Conservation (phyloP, 2,888 invertebrate species). For the Torymus texanus region DNA sequence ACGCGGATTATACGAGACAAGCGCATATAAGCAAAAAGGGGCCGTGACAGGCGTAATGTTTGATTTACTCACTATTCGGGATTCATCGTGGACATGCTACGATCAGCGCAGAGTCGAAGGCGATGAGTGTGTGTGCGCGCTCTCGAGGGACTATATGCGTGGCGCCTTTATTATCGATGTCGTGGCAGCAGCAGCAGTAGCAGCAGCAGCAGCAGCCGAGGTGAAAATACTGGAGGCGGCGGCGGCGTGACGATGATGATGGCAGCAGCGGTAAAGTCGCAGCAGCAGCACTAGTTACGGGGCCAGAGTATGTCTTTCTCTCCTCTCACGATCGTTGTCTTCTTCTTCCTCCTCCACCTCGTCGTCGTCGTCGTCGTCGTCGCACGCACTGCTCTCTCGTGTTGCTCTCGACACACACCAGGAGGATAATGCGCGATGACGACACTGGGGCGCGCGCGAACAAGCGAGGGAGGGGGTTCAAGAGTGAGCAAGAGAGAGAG, state of each 20-base stretch:
- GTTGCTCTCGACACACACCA: background rate
- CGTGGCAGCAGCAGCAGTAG: constrained; percentile 50
- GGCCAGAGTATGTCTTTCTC: background rate
- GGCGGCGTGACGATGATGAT: background rate
- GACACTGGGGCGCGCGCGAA: constrained; percentile 29
- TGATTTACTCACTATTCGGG: constrained; percentile 75
- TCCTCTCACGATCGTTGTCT: background rate
- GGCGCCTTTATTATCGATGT: constrained; percentile 57
- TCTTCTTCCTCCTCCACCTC: background rate
- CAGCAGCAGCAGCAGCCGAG: constrained; percentile 31
- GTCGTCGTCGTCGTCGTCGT: constrained; percentile 19
- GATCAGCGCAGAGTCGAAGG: constrained; percentile 42
- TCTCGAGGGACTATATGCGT: constrained; percentile 51
- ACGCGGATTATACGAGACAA: background rate
- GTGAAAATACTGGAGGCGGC: constrained; percentile 25
- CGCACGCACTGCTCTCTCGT: background rate
- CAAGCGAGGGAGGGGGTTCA: too few relatives aligned
- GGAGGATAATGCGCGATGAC: constrained; percentile 24
- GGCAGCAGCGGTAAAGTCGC: background rate
- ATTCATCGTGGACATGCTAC: constrained; percentile 76
- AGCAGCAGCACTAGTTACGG: constrained; percentile 16
- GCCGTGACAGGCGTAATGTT: background rate
- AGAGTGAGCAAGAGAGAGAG: too few relatives aligned
- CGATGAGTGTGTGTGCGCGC: background rate
- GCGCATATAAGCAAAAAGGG: background rate